These are phyloP conservation scores for Drosophila picticornis DNA, from an alignment of 2,888 invertebrate genomes.

Conservation along the genomic window DNA sequence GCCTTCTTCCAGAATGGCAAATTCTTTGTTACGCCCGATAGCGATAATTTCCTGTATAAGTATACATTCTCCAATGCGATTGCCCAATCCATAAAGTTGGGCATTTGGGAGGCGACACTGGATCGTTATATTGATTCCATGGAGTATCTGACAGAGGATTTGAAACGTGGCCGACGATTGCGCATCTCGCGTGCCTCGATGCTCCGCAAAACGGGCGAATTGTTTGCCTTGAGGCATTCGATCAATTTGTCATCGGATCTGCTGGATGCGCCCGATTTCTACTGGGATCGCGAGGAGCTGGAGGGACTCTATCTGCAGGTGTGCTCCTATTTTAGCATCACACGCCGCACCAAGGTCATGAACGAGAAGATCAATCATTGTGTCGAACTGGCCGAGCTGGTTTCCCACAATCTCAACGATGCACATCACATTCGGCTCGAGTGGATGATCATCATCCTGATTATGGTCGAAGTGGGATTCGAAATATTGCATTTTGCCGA, in stretches of 20 bases:
- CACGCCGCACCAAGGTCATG: conserved; percentile 95
- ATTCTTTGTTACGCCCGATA: conserved; percentile 85
- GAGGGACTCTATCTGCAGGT: conserved; percentile 94
- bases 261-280: conserved; percentile 98
- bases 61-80: conserved; percentile 98
- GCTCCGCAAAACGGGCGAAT: conserved; percentile 92
- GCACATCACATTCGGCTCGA: conserved; percentile 96
- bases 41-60: conserved; percentile 91
- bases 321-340: conserved; percentile 93
- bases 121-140: conserved; percentile 94
- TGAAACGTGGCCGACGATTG: conserved; percentile 91
- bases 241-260: conserved; percentile 97
- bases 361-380: conserved; percentile 98
- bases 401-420: conserved; percentile 96
- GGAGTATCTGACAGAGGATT: conserved; percentile 91
- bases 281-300: conserved; percentile 97
- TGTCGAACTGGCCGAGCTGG: conserved; percentile 94
- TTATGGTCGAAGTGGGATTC: conserved; percentile 97
- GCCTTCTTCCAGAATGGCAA: conserved; percentile 83
- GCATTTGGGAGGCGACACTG: conserved; percentile 96
- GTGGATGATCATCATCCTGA: conserved; percentile 98
- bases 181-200: conserved; percentile 87
- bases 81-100: conserved; percentile 96
- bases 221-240: conserved; percentile 94
- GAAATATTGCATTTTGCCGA: conserved; percentile 91